These are phyloP conservation scores for Metellina segmentata DNA, from an alignment of 2,888 invertebrate species.

Conservation along the genomic window DNA sequence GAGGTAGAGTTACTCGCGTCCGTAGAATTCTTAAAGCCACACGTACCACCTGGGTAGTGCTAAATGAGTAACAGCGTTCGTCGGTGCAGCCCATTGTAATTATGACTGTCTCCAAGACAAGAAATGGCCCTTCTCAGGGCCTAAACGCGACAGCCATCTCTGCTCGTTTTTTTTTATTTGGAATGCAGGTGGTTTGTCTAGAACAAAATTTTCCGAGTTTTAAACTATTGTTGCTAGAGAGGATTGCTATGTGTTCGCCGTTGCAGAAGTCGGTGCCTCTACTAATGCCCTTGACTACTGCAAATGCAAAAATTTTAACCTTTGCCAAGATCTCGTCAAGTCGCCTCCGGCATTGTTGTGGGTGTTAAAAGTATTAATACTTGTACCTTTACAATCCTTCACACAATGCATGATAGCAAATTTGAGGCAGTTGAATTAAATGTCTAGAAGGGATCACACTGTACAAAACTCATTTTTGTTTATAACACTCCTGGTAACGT, in stretches of 20 bases:
- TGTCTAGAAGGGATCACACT: background rate
- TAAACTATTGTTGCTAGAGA: background rate
- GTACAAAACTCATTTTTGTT: no score
- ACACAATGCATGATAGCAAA: slow-evolving; percentile 1
- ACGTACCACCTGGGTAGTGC: no score
- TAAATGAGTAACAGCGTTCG: no score
- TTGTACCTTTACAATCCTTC: background rate
- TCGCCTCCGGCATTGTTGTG: slow-evolving; percentile 11
- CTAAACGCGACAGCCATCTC: background rate
- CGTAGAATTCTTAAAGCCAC: no score
- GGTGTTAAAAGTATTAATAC: background rate
- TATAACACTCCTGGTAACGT: slow-evolving; percentile 6
- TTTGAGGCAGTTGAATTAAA: background rate
- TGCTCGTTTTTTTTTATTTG: background rate
- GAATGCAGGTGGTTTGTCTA: background rate
- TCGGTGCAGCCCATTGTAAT: no score
- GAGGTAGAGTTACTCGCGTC: no score
- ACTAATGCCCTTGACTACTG: no score
- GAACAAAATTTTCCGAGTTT: no score
- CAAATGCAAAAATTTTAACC: background rate
- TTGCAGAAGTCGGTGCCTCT: background rate
- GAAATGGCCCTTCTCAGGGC: background rate
- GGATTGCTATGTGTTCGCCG: background rate
- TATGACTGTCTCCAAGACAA: no score
- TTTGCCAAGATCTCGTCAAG: background rate